Evolutionary conservation across 2,113 vertebrate genomes (phyloP), one percentile per base, ranked within the genome.

Genomic region (Craseonycteris thonglongyai): DNA sequence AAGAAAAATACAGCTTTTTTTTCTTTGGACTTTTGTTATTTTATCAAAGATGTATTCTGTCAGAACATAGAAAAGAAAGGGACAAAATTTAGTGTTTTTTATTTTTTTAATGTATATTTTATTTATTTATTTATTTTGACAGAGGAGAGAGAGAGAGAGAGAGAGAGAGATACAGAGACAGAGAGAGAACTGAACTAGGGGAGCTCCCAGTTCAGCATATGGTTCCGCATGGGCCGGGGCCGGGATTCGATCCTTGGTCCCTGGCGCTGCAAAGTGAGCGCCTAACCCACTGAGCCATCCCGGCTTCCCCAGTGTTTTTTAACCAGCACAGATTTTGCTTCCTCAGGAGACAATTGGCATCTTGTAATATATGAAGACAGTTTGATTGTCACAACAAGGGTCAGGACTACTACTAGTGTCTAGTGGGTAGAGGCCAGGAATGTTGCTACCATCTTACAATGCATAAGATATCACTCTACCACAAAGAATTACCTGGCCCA

Each of bases 1-100:
- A 6, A 28, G 66, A 47, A 47, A 30, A 19, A 2, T 51, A n/a
- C 5, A 40, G 38, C 2, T 0, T 3, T 38, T 40, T 40, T 19
- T 47, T 42, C 49, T 40, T 58, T 68, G 33, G 18, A 63, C 7
- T 91, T 89, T 72, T 95, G n/a, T 88, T 89, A 69, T 81, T 96
- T 33, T 22, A 61, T 28, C 51, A 54, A 58, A 84, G 15, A 22
- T 26, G 12, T 15, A 28, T 89, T 66, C 56, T 38, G 19, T 87
- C 14, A 5, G 0, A 24, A 2, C 26, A 4, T 0, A 7, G 0
- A 10, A 6, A 0, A 28, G 22, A 74, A 95, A 54, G 7, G 7
- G 38, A 42, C 0, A 85, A 51, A 47, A 58, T 58, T 78, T 24
- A 12, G 1, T 74, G 13, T 6, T 54, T 75, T 33, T 76, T 30